Evolutionary conservation across 2,888 invertebrate species (phyloP).

Genomic region (Papilio gigon): DNA sequence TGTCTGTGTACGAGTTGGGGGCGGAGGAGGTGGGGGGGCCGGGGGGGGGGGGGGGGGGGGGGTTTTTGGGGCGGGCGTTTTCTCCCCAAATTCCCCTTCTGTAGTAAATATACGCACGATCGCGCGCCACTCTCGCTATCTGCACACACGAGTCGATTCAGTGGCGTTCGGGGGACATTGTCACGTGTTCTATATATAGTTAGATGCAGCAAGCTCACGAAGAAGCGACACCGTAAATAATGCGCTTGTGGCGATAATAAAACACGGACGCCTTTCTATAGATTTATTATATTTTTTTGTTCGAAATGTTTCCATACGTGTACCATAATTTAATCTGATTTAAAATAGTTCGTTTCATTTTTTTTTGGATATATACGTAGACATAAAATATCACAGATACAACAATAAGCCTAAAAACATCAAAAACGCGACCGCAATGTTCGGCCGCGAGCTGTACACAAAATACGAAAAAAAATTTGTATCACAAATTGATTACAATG

Average conservation of each 20-base stretch:
- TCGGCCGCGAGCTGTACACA: constrained; percentile 69
- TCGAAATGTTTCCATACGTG: constrained; percentile 66
- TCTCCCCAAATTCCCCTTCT: constrained; percentile 65
- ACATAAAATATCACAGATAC: constrained; percentile 69
- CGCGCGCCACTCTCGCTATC: constrained; percentile 68
- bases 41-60: constrained; percentile 48
- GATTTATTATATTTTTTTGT: constrained; percentile 76
- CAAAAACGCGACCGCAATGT: constrained; percentile 72
- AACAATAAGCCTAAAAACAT: constrained; percentile 53
- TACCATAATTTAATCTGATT: constrained; percentile 75
- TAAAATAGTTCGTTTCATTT: constrained; percentile 69
- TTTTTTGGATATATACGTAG: constrained; percentile 62
- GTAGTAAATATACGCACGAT: constrained; percentile 77
- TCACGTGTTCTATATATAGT: constrained; percentile 49
- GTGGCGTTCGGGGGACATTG: constrained; percentile 49
- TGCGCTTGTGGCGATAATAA: constrained; percentile 46
- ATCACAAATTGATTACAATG: constrained; percentile 59
- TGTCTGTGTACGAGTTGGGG: too few relatives aligned
- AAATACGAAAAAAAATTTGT: constrained; percentile 72
- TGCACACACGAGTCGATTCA: constrained; percentile 62
- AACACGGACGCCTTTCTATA: constrained; percentile 48
- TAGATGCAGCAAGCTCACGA: constrained; percentile 46
- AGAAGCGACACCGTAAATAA: constrained; percentile 37
- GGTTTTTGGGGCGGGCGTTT: constrained; percentile 50
- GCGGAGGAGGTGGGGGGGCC: too few relatives aligned